Percentiles rank a stretch among this genome's conserved stretches.
Evolutionary conservation across 2,797 vertebrate species (phyloP).

Genomic region (Ptychadena robeensis): DNA sequence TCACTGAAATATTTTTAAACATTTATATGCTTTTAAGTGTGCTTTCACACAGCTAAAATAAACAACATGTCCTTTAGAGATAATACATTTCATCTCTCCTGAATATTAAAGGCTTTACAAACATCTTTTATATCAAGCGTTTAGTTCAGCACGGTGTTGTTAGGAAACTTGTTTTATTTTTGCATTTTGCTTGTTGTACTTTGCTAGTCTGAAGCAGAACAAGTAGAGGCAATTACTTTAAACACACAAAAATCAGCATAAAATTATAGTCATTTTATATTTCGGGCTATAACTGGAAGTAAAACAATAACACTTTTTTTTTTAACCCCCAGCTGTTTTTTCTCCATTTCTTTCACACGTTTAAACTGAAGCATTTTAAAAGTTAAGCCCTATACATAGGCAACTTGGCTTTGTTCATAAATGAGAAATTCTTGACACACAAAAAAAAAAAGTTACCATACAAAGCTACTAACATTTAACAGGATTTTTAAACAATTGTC

Average conservation of each 20-base stretch:
- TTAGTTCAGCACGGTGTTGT: constrained; percentile 39
- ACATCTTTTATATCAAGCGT: constrained; percentile 27
- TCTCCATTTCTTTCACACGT: neutral
- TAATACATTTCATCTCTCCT: neutral
- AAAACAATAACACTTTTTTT: constrained; percentile 15
- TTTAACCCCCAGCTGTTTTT: constrained; percentile 32
- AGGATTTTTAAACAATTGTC: neutral
- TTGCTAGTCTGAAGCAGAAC: constrained; percentile 48
- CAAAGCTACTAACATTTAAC: neutral
- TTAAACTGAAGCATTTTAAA: constrained; percentile 15
- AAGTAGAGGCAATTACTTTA: constrained; percentile 60
- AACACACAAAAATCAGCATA: constrained; percentile 60
- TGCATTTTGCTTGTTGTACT: constrained; percentile 1
- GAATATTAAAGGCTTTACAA: constrained; percentile 4
- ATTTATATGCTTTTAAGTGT: neutral
- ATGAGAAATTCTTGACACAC: constrained; percentile 1
- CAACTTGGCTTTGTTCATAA: constrained; percentile 14
- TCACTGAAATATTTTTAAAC: too few species aligned
- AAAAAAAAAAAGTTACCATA: neutral
- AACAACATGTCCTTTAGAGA: neutral
- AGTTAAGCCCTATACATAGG: constrained; percentile 42
- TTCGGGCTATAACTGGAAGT: constrained; percentile 20
- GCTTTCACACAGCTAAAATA: neutral
- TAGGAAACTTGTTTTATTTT: constrained; percentile 47
- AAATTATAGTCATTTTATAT: constrained; percentile 29